Conservation (phyloP, 2,113 vertebrate species). For the Steatornis caripensis region DNA sequence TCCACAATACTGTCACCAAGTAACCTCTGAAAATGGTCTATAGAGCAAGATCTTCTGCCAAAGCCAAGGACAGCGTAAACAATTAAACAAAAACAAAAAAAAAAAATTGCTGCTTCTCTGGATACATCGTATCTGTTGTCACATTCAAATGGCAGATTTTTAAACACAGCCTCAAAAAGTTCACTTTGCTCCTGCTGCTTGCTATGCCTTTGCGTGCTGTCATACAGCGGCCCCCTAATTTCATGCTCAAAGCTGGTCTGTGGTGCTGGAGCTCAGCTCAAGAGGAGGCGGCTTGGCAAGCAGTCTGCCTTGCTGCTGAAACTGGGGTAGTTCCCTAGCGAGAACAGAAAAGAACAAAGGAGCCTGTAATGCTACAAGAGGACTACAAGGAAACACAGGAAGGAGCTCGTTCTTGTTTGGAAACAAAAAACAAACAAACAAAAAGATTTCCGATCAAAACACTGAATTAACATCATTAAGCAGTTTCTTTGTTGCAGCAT, state of each 20-base stretch:
- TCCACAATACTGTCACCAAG: not conserved
- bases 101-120: not conserved
- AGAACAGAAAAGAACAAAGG: constrained; percentile 41
- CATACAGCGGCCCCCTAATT: not conserved
- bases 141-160: not conserved
- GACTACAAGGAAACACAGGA: not conserved
- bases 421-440: not conserved
- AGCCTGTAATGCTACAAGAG: not conserved
- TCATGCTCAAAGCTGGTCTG: not conserved
- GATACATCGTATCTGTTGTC: not conserved
- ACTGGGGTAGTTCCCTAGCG: not conserved
- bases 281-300: not conserved
- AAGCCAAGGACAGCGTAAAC: not conserved
- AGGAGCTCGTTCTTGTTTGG: not conserved
- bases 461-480: not conserved
- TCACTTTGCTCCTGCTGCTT: not conserved
- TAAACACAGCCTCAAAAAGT: not conserved
- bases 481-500: not conserved
- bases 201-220: not conserved
- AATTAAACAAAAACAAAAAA: not conserved
- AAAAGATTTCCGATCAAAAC: not conserved
- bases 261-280: not conserved
- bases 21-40: not conserved
- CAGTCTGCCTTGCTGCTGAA: not conserved
- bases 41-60: not conserved